Base-by-base conservation (phyloP, 2,113 vertebrate species). In the Phalacrocorax aristotelis region DNA sequence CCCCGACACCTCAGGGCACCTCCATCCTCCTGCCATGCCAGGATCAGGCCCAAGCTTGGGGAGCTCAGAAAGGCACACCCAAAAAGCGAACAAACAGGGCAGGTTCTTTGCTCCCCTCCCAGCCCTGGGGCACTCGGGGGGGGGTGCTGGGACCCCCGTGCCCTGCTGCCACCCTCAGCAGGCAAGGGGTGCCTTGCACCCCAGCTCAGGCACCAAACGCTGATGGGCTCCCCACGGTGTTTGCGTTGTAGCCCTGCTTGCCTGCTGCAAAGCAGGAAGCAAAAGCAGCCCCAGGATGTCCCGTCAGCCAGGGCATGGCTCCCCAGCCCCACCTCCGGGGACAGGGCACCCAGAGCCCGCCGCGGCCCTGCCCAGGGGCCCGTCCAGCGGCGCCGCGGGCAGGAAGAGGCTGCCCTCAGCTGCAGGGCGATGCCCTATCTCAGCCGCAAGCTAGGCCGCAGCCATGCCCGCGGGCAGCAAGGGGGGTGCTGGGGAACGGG, bases 171-270 rank as follows among this genome's bases (percentile, higher is more conserved):
- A 34, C 42, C 27, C 48, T 64, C 62, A 70, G 55, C 0, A 2
- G 10, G 51, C 34, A 60, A 38, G 8, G 10, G 16, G 22, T n/a
- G 16, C 30, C 57, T 42, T 22, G 38, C 4, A 34, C 22, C 34
- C 18, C 71, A 44, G 18, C 14, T 32, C 1, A 0, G 23, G 65
- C 66, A 79, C 32, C 11, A 5, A 32, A 10, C 69, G 13, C 30
- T 2, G 11, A 64, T 1, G 26, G 44, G 20, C 42, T 66, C 57
- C 44, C 42, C 4, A 2, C 6, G 0, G 48, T 23, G 62, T 22
- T 83, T 5, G 1, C 0, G 0, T 1, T 14, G 40, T 36, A 17
- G 12, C 32, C 32, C 7, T 0, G 4, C 54, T 70, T 4, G 4
- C 40, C 51, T 3, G 5, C 69, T 51, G 16, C 87, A 26, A 54